These are phyloP conservation scores for Acrocephalus scirpaceus DNA, from an alignment of 2,797 vertebrate genomes.

Conservation along the genomic window DNA sequence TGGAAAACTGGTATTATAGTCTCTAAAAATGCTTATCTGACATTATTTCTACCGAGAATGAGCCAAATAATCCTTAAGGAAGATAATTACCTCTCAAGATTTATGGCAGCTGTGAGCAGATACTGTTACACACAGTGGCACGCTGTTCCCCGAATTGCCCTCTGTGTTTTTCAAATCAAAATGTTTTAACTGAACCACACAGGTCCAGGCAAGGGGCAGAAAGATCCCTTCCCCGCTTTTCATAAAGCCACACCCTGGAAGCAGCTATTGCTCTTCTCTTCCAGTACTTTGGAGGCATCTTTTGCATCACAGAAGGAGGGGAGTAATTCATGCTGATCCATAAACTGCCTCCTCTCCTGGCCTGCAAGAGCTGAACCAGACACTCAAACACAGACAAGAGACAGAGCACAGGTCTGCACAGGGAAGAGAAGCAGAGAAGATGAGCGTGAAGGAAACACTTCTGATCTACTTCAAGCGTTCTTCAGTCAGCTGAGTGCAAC, in stretches of 20 bases:
- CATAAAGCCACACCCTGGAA: background rate
- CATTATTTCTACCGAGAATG: background rate
- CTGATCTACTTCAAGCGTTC: fast-evolving
- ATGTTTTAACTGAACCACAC: background rate
- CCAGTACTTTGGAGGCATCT: background rate
- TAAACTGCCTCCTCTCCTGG: background rate
- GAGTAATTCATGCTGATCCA: background rate
- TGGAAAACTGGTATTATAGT: background rate
- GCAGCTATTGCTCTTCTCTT: background rate
- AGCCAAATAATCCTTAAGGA: constrained; percentile 27
- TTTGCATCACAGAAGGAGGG: background rate
- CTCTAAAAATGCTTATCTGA: constrained; percentile 23
- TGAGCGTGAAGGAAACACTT: background rate
- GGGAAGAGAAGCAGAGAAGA: background rate
- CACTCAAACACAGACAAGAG: background rate
- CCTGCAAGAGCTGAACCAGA: background rate
- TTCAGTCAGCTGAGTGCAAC: background rate
- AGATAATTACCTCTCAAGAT: constrained; percentile 22
- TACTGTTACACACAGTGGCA: background rate
- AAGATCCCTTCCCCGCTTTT: background rate
- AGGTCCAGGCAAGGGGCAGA: background rate
- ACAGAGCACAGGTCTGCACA: background rate
- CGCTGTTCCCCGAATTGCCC: background rate
- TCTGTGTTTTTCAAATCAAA: background rate
- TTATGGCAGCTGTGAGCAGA: constrained; percentile 31